These are phyloP conservation scores for Philonicus albiceps DNA, from an alignment of 2,888 invertebrate species.

Conservation along the genomic window DNA sequence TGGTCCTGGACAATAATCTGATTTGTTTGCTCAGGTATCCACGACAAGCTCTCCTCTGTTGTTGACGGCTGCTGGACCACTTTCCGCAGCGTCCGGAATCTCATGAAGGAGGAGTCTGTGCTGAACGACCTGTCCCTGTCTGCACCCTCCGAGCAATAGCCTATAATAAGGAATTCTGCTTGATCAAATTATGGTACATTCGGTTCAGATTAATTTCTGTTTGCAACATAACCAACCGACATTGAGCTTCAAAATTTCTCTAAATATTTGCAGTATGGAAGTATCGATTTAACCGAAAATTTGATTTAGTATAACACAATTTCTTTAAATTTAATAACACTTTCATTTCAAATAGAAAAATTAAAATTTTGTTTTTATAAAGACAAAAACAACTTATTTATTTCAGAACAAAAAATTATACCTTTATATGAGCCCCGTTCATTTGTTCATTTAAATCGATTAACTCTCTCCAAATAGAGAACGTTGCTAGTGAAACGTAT, in stretches of 20 bases:
- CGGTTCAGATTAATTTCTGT: not conserved
- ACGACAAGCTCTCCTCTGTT: conserved; percentile 46
- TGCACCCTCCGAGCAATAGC: conserved; percentile 52
- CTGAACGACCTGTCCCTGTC: conserved; percentile 52
- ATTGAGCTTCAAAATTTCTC: not conserved
- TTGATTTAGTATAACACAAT: not conserved
- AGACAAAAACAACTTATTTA: too few species aligned
- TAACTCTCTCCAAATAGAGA: too few species aligned
- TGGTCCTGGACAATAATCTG: conserved; percentile 44
- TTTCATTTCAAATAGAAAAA: too few species aligned
- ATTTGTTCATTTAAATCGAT: too few species aligned
- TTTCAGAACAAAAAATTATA: too few species aligned
- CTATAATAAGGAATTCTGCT: conserved; percentile 42
- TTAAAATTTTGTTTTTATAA: too few species aligned
- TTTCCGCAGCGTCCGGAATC: conserved; percentile 45
- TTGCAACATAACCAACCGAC: not conserved
- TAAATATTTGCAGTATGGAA: not conserved
- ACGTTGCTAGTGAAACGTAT: too few species aligned
- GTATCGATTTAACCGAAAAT: not conserved
- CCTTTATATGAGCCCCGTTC: too few species aligned
- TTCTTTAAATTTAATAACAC: too few species aligned
- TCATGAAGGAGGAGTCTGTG: conserved; percentile 50
- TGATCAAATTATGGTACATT: not conserved
- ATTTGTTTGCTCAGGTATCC: conserved; percentile 51
- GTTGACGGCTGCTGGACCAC: conserved; percentile 48